Evolutionary conservation across 2,797 vertebrate species (phyloP).

Genomic region (Simalia tracyae): DNA sequence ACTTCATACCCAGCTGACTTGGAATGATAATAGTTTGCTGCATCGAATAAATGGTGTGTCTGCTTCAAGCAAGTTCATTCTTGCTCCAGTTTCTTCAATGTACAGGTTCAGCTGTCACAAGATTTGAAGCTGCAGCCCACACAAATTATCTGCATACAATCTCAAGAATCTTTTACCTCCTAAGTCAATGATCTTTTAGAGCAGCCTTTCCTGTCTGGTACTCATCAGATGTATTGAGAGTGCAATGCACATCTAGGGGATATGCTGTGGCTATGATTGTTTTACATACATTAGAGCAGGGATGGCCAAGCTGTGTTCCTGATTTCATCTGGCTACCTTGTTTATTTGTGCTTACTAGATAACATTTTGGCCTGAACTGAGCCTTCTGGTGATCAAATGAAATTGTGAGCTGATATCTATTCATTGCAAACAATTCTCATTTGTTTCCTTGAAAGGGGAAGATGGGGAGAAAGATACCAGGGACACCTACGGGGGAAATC

Average conservation of each 20-base stretch:
- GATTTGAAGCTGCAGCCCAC: not conserved
- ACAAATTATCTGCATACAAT: not conserved
- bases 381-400: no score
- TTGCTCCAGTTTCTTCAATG: not conserved
- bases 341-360: not conserved
- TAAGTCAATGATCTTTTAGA: not conserved
- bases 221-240: not conserved
- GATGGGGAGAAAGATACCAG: not conserved
- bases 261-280: not conserved
- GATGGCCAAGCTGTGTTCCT: not conserved
- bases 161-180: not conserved
- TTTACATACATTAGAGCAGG: not conserved
- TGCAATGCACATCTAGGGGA: not conserved
- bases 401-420: not conserved
- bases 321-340: not conserved
- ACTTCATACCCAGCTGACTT: not conserved
- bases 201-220: not conserved
- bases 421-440: not conserved
- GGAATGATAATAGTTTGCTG: not conserved
- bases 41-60: not conserved
- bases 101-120: slow-evolving; percentile 6
- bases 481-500: not conserved
- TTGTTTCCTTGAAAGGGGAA: not conserved
- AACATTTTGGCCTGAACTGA: not conserved
- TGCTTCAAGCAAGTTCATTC: not conserved